Percentiles rank a stretch among this genome's conserved stretches.
Conservation (phyloP, 53 echinoderm and acorn worm species). For the Henricia sp. region DNA sequence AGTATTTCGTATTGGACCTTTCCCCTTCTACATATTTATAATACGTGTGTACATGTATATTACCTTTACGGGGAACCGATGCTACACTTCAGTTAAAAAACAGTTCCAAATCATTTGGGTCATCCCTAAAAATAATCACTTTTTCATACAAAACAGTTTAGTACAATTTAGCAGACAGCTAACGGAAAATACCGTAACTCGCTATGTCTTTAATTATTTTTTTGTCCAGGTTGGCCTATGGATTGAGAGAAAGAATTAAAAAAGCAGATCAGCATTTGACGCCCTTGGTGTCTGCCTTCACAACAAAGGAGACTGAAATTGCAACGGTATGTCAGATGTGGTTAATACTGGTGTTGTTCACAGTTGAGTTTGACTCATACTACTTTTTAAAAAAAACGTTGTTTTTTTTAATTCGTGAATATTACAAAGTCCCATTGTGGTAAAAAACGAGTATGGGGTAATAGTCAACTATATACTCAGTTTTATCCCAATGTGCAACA, state of each 20-base stretch:
- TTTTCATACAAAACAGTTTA: neutral
- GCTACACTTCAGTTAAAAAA: neutral
- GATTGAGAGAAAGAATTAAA: neutral
- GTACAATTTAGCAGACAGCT: neutral
- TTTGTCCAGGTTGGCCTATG: slow-evolving; percentile 18
- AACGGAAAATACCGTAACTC: neutral
- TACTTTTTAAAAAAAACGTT: neutral
- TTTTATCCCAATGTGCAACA: neutral
- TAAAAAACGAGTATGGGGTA: slow-evolving; percentile 42
- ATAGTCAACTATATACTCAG: neutral
- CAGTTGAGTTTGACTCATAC: neutral
- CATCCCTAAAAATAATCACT: neutral
- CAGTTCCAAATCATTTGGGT: neutral
- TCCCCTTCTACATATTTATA: no score
- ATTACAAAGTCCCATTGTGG: slow-evolving; percentile 38
- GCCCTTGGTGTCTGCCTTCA: slow-evolving; percentile 6
- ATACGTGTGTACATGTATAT: no score
- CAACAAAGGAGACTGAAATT: neutral
- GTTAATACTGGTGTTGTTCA: neutral
- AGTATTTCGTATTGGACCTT: no score
- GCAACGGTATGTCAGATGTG: neutral
- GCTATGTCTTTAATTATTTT: neutral
- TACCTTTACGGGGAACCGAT: neutral
- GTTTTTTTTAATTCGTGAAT: neutral
- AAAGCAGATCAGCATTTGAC: slow-evolving; percentile 27